These are phyloP conservation scores for Leptogaster cylindrica DNA, from an alignment of 2,888 invertebrate genomes.

Conservation along the genomic window DNA sequence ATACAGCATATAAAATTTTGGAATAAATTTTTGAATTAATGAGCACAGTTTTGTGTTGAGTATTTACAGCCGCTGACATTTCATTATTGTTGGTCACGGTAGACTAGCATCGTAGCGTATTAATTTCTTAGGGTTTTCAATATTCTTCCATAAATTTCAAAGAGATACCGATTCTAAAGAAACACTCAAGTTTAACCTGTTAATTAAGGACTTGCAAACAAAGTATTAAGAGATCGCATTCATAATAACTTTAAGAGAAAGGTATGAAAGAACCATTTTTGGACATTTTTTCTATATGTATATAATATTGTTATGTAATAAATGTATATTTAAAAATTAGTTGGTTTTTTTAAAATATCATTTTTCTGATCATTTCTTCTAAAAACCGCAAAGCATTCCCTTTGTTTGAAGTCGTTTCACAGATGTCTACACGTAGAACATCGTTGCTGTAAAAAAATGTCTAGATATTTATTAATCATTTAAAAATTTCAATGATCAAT, in stretches of 20 bases:
- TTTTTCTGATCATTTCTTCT: too few relatives aligned
- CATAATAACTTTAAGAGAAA: not conserved
- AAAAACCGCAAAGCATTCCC: too few relatives aligned
- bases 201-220: not conserved
- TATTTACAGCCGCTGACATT: not conserved
- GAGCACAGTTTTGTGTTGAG: not conserved
- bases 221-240: conserved; percentile 2
- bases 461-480: too few relatives aligned
- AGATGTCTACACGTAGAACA: too few relatives aligned
- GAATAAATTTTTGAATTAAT: not conserved
- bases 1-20: not conserved
- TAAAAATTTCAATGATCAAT: too few relatives aligned
- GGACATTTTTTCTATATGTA: conserved; percentile 7
- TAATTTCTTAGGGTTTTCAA: too few relatives aligned
- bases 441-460: too few relatives aligned
- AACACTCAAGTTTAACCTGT: not conserved
- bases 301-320: conserved; percentile 6
- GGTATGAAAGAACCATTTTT: not conserved
- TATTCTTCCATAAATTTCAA: not conserved
- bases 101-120: too few relatives aligned
- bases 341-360: too few relatives aligned
- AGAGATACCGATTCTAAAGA: not conserved
- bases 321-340: not conserved
- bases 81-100: too few relatives aligned
- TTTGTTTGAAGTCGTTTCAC: too few relatives aligned